Percentiles rank a stretch among this genome's conserved stretches.
These are phyloP conservation scores for Philantomba maxwellii DNA, from an alignment of 2,113 vertebrate species.

Conservation along the genomic window DNA sequence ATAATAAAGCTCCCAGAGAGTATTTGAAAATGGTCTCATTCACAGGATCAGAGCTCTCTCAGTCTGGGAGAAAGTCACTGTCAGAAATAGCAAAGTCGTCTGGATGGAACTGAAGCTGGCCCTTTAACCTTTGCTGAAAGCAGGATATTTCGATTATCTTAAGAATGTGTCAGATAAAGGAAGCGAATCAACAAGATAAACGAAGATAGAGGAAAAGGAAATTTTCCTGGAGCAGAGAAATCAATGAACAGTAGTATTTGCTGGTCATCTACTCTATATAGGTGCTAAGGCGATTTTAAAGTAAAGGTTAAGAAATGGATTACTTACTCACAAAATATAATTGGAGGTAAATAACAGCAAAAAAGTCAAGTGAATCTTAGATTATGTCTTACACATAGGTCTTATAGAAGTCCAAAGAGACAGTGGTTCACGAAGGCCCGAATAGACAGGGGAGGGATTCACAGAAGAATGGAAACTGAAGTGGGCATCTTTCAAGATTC, in stretches of 20 bases:
- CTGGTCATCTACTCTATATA: background rate
- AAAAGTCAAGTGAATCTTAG: background rate
- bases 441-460: background rate
- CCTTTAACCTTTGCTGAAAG: conserved; percentile 31
- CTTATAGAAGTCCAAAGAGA: background rate
- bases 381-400: background rate
- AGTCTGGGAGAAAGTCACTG: background rate
- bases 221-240: background rate
- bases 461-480: background rate
- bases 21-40: background rate
- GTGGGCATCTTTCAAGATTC: background rate
- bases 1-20: background rate
- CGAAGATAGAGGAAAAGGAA: background rate
- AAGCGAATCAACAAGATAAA: background rate
- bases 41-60: background rate
- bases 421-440: too few relatives aligned
- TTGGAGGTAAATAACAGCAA: background rate
- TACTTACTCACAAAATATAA: background rate
- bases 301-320: background rate
- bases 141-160: conserved; percentile 16
- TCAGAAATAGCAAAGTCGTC: background rate
- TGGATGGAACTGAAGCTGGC: background rate
- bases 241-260: background rate
- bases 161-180: conserved; percentile 35
- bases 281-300: background rate